Conservation (phyloP, 2,113 vertebrate genomes). For the Misgurnus anguillicaudatus region DNA sequence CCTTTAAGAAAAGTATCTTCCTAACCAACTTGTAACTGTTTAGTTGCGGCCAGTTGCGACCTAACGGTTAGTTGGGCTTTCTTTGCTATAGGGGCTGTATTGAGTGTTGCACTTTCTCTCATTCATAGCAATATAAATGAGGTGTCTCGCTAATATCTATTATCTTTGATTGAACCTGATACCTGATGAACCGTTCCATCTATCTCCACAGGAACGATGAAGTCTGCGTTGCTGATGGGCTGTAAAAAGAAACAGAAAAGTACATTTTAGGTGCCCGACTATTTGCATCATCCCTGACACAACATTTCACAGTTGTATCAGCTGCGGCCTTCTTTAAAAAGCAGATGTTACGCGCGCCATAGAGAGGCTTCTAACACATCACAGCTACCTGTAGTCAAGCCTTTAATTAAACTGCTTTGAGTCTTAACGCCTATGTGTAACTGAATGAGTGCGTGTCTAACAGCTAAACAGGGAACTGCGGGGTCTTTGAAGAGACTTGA, state of each 20-base stretch:
- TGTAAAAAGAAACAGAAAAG: constrained; percentile 26
- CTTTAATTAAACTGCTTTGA: constrained; percentile 30
- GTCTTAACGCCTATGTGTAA: not conserved
- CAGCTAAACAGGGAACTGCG: constrained; percentile 16
- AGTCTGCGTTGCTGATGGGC: constrained; percentile 58
- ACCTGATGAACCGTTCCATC: constrained; percentile 58
- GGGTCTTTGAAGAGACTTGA: constrained; percentile 25
- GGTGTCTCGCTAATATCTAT: too few relatives aligned
- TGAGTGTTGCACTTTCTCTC: too few relatives aligned
- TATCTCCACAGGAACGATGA: constrained; percentile 58
- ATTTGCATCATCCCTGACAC: not conserved
- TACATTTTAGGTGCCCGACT: not conserved
- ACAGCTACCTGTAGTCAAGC: constrained; percentile 19
- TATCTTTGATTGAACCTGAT: not conserved
- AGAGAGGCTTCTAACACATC: not conserved
- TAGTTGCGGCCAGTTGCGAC: too few relatives aligned
- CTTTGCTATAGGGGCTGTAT: too few relatives aligned
- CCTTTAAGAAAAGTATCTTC: too few relatives aligned
- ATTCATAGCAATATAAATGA: too few relatives aligned
- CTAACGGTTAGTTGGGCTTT: too few relatives aligned
- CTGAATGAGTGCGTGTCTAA: not conserved
- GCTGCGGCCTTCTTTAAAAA: not conserved
- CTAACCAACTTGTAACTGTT: too few relatives aligned
- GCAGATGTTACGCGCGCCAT: not conserved
- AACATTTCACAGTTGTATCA: not conserved